Conservation (phyloP, 37 sponge, comb jelly and placozoan species). For the Tethya wilhelma region DNA sequence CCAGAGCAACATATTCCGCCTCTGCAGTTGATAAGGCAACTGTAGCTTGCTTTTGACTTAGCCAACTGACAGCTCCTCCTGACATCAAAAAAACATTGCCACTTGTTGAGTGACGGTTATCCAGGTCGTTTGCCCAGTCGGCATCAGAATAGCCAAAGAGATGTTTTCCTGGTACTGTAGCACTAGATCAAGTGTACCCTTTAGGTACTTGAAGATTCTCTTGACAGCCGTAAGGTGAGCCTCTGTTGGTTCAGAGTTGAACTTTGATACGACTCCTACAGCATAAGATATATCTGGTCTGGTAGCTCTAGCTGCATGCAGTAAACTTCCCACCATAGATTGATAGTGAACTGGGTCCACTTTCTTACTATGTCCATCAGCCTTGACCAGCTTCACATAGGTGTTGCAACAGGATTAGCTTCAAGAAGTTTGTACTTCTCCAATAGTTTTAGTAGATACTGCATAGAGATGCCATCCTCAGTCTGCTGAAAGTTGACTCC, state of each 20-base stretch:
- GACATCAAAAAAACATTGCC: conserved; percentile 47
- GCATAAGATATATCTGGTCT: conserved; percentile 58
- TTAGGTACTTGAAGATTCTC: conserved; percentile 57
- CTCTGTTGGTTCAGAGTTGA: conserved; percentile 35
- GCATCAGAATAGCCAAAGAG: conserved; percentile 60
- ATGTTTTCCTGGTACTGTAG: conserved; percentile 19
- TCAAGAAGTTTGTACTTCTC: conserved; percentile 33
- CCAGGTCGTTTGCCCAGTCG: conserved; percentile 50
- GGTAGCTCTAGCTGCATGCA: conserved; percentile 39
- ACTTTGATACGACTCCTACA: conserved; percentile 58
- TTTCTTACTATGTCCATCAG: conserved; percentile 53
- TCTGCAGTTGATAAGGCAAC: conserved; percentile 12
- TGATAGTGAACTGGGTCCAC: conserved; percentile 46
- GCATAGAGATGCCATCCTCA: too few relatives aligned
- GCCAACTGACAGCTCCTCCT: conserved; percentile 59
- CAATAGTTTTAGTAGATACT: conserved; percentile 29
- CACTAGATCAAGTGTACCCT: conserved; percentile 30
- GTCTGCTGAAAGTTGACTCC: conserved; percentile 14
- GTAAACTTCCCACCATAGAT: conserved; percentile 66
- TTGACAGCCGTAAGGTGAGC: conserved; percentile 57
- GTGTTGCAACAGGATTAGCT: conserved; percentile 40
- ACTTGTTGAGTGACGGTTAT: conserved; percentile 58
- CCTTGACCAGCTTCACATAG: conserved; percentile 38
- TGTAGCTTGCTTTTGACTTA: conserved; percentile 41
- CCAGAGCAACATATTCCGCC: conserved; percentile 41